phyloP scores from a whole-genome alignment of 1,140 invertebrate species.

The Parapsyche elsis region DNA sequence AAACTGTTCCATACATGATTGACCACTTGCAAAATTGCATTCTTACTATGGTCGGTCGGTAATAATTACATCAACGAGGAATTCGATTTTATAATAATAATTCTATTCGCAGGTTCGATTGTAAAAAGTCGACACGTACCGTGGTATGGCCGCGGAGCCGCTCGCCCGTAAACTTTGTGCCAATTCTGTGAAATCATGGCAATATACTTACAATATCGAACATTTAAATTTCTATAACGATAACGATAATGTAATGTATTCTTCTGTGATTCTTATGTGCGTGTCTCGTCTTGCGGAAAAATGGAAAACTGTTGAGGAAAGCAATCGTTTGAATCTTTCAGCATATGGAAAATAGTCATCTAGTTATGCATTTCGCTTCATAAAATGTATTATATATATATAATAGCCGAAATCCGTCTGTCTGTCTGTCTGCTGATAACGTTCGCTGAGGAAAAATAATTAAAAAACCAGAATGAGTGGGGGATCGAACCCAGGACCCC shows the following conservation, averaged over 20 bases:
- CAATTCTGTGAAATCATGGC: constrained; percentile 40
- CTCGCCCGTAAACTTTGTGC: constrained; percentile 53
- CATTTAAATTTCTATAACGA: not conserved
- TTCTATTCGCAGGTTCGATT: constrained; percentile 31
- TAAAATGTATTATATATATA: too few species aligned
- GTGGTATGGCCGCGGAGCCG: constrained; percentile 10
- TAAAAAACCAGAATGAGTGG: too few species aligned
- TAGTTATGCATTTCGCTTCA: too few species aligned
- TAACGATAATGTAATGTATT: not conserved
- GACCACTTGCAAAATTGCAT: constrained; percentile 55
- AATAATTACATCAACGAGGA: constrained; percentile 51
- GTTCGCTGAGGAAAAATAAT: too few species aligned
- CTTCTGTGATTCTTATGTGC: not conserved
- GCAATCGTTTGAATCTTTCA: too few species aligned
- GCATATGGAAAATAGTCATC: too few species aligned
- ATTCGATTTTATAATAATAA: constrained; percentile 56
- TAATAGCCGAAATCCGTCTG: too few species aligned
- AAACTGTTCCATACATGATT: constrained; percentile 52
- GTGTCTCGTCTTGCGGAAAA: too few species aligned
- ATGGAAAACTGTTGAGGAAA: too few species aligned
- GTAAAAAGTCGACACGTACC: constrained; percentile 49
- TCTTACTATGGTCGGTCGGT: constrained; percentile 4
- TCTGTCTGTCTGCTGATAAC: too few species aligned
- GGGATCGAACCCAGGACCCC: too few species aligned
- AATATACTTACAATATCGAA: not conserved